Evolutionary conservation across 2,797 vertebrate species (phyloP), one percentile per base, ranked within the genome.

Genomic region (Rhabdomys pumilio): DNA sequence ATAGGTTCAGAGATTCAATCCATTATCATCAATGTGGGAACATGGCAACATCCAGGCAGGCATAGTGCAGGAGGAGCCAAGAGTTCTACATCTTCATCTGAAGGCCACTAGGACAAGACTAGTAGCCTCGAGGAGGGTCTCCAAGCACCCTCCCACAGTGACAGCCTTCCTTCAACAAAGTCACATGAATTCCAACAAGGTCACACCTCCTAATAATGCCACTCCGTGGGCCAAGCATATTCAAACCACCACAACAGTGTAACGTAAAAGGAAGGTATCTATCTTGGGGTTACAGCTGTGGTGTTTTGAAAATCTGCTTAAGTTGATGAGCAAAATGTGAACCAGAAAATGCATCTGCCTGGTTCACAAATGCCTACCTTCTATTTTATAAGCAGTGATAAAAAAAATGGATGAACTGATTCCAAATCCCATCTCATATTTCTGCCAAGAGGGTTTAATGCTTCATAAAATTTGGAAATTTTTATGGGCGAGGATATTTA

Each of bases 381-480:
- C 57, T 47, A 77, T 38, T 69, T 90, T 72, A 72, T 24, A 79
- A 94, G 80, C 12, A 41, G 65, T 24, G 81, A 57, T 89, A 15
- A 73, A 77, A 77, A 44, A 57, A 53, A 72, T 29, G 80, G 55
- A 72, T 10, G 7, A 82, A 41, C 50, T 50, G 34, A 91, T 55
- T 86, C 73, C 9, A 47, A 73, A 72, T 44, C 6, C n/a, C 47
- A 41, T 50, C n/a, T 89, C 34, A 31, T 11, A 20, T 55, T 90
- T 84, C 41, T 89, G 19, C 72, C 29, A 11, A 50, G 73, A 83
- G 14, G 10, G 24, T 38, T 59, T 76, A 79, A 61, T 38, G n/a
- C 67, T 89, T 15, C n/a, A 41, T 79, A 91, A 93, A 81, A 69
- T 9, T 91, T 89, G 57, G 55, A 91, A 67, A 14, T 4, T 44